Evolutionary conservation across 1,140 invertebrate genomes (phyloP), one percentile per base, ranked within the genome.

Genomic region (Lordiphosa stackelbergi): DNA sequence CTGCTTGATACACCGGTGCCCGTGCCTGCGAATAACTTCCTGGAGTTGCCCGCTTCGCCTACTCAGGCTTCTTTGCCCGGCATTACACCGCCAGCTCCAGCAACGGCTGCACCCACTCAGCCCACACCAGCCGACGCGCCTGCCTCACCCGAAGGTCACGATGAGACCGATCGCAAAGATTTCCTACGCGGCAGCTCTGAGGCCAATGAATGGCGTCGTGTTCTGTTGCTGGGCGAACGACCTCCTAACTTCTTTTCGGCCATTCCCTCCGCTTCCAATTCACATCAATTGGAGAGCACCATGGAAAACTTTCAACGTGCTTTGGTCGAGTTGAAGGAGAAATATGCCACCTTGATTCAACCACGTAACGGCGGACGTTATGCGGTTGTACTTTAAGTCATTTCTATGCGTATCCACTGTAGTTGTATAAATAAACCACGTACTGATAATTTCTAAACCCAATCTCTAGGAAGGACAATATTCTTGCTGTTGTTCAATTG

Each of bases 291-390:
- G 24, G 77, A 63, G 40, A 73, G 7, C 46, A 83, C 65, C 69
- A 63, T 83, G 78, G 78, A 83, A 19, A 77, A 55, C 42, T 83
- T 83, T 9, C 77, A 83, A 22, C 60, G 65, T 0, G 77, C 77
- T 3, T 46, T 83, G 22, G 65, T 66, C 8, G 73, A 83, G 45
- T 51, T 83, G 9, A 61, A 75, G 24, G 78, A 83, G 16, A 83
- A 83, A 19, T 83, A 83, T 46, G 60, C 77, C 9, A 49, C 61
- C 0, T 55, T 83, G 0, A 53, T 73, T 6, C 72, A 73, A 16
- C 64, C 78, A 1, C 69, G 57, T 5, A 57, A 43, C 36, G 24
- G 40, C 2, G 66, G 61, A 34, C 78, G 56, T 31, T 83, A 73
- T 54, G 65, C 78, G 9, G 60, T 77, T 7, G 69, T 83, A 11